Evolutionary conservation across 2,797 vertebrate species (phyloP).

Genomic region (Acrossocheilus wenchowensis): DNA sequence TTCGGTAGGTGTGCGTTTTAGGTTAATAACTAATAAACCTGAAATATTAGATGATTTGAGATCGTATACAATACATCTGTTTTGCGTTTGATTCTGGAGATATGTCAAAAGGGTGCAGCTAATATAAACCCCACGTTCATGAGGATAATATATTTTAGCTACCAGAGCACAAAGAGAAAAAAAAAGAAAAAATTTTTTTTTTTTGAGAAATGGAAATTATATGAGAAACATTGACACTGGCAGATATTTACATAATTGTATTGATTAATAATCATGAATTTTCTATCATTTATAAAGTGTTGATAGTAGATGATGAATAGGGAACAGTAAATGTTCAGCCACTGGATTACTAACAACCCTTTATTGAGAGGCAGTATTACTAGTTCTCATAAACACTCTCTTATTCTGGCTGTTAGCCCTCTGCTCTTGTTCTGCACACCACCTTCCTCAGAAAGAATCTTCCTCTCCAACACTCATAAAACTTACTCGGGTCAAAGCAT

Average conservation of each 20-base stretch:
- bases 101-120: conserved; percentile 51
- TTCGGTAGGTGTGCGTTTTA: conserved; percentile 38
- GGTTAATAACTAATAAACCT: conserved; percentile 53
- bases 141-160: conserved; percentile 27
- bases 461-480: conserved; percentile 12
- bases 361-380: conserved; percentile 31
- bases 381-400: conserved; percentile 34
- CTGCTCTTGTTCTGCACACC: conserved; percentile 10
- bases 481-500: neutral
- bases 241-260: conserved; percentile 4
- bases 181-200: too few species aligned
- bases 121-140: conserved; percentile 42
- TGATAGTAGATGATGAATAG: conserved; percentile 14
- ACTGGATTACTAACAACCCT: conserved; percentile 34
- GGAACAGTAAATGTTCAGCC: conserved; percentile 5
- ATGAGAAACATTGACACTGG: neutral
- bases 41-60: conserved; percentile 55
- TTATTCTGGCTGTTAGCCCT: conserved; percentile 26
- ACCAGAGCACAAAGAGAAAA: conserved; percentile 16
- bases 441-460: neutral
- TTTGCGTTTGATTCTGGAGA: conserved; percentile 57
- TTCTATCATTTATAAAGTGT: neutral
- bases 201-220: neutral
- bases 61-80: conserved; percentile 56
- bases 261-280: neutral